Base-by-base conservation (phyloP, 2,888 invertebrate species). In the Schizaphis graminum region DNA sequence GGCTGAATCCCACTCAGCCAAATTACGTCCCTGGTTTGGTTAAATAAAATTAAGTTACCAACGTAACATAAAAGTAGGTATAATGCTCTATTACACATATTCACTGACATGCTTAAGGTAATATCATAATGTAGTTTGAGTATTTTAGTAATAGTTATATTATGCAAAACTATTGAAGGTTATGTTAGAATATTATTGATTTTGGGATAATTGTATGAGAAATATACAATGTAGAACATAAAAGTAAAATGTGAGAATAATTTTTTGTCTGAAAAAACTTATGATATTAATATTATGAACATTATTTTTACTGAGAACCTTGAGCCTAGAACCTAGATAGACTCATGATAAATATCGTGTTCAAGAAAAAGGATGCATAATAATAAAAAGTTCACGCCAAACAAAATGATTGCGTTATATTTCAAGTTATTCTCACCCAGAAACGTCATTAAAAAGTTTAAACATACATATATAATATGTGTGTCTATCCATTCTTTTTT, bases 361-460 rank as follows among this genome's bases (percentile, higher is more conserved):
- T 85, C 26, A 2, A n/a, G 28, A 24, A 91, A 57, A 26, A 77
- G 21, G 21, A 85, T 56, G 4, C 28, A 47, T 86, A 56, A 47
- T 41, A 93, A 89, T 85, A 90, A 90, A 89, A 93, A 93, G 84
- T 93, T 93, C 26, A 56, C n/a, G 89, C 47, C 8, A 47, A 89
- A 90, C 47, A 90, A 89, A 89, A 93, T 89, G 57, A 26, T 84
- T 44, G n/a, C 56, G 77, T 84, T 56, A 92, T 89, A 89, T 57
- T 89, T 35, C 53, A 89, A 93, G 89, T 57, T 89, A 56, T 47
- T 57, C 84, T 93, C 21, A 56, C 47, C 53, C 84, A 56, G 56
- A 47, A 89, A 89, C 89, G 44, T 93, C 93, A 89, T 93, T 93
- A 93, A 89, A 93, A 89, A 92, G 92, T 92, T 92, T 87, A 61